Percentiles rank a stretch among this genome's conserved stretches.
Evolutionary conservation across 2,888 invertebrate species (phyloP).

Genomic region (Galerucella nymphaeae): DNA sequence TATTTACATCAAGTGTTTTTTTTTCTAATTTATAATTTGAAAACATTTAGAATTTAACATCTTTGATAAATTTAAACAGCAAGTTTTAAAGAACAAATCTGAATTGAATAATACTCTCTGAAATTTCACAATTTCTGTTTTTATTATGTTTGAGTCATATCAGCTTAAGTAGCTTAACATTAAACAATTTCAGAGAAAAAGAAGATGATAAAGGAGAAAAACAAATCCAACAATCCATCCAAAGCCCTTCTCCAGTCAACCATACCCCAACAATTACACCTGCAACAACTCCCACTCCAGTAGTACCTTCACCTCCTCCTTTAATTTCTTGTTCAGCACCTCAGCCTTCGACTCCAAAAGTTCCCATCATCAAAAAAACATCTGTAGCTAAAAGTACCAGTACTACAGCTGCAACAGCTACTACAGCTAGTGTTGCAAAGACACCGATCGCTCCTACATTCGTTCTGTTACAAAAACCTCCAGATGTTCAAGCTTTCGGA

Average conservation of each 20-base stretch:
- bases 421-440: constrained; percentile 11
- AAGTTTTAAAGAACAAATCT: too few species aligned
- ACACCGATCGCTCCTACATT: constrained; percentile 23
- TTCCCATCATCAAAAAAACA: constrained; percentile 4
- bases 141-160: too few species aligned
- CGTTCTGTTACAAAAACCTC: constrained; percentile 37
- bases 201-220: constrained; percentile 41
- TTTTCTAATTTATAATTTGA: too few species aligned
- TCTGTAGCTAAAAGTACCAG: not conserved
- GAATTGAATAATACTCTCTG: too few species aligned
- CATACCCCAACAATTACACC: constrained; percentile 22
- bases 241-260: not conserved
- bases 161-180: not conserved
- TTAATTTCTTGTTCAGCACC: constrained; percentile 8
- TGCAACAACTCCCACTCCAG: constrained; percentile 26
- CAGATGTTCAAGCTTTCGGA: constrained; percentile 28
- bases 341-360: constrained; percentile 15
- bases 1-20: too few species aligned
- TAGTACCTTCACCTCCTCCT: constrained; percentile 24
- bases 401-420: not conserved
- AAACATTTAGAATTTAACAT: too few species aligned
- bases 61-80: too few species aligned
- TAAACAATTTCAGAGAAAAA: constrained; percentile 64
- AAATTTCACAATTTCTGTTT: too few species aligned
- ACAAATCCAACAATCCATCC: constrained; percentile 10